phyloP scores from a whole-genome alignment of 2,797 vertebrate genomes.

The Sebastes kiyomatsui region DNA sequence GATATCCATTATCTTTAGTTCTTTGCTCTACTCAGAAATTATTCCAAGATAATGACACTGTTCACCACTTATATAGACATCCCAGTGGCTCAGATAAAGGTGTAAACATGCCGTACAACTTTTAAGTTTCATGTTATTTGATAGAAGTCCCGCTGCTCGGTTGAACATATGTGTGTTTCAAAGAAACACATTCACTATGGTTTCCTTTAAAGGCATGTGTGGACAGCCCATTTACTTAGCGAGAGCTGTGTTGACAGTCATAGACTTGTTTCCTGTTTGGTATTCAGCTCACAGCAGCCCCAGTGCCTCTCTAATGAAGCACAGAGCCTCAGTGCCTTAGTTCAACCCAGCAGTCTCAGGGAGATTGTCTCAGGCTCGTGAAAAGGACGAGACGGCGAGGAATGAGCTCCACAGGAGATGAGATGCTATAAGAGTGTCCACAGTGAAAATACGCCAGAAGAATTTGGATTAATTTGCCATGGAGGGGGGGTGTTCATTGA shows the following conservation, averaged over 20 bases:
- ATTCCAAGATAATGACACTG: conserved; percentile 54
- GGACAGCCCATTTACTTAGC: conserved; percentile 44
- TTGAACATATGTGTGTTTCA: conserved; percentile 4
- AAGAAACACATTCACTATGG: conserved; percentile 5
- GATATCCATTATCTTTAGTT: conserved; percentile 57
- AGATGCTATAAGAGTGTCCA: not conserved
- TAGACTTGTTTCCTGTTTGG: conserved; percentile 64
- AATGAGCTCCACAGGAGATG: conserved; percentile 11
- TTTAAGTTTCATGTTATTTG: not conserved
- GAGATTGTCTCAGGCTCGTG: conserved; percentile 37
- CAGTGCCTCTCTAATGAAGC: conserved; percentile 68
- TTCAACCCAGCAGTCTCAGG: conserved; percentile 51
- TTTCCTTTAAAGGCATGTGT: conserved; percentile 37
- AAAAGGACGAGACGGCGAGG: conserved; percentile 44
- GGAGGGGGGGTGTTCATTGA: not conserved
- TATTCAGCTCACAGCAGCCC: conserved; percentile 73
- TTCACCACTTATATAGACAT: conserved; percentile 57
- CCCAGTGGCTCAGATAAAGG: conserved; percentile 54
- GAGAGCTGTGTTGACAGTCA: conserved; percentile 57
- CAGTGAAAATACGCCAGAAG: not conserved
- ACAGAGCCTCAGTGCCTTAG: conserved; percentile 56
- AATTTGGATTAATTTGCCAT: conserved; percentile 6
- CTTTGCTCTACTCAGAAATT: conserved; percentile 67
- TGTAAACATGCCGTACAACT: conserved; percentile 38
- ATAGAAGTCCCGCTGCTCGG: not conserved